phyloP scores from a whole-genome alignment of 2,113 vertebrate genomes.

The Bubo scandiacus region DNA sequence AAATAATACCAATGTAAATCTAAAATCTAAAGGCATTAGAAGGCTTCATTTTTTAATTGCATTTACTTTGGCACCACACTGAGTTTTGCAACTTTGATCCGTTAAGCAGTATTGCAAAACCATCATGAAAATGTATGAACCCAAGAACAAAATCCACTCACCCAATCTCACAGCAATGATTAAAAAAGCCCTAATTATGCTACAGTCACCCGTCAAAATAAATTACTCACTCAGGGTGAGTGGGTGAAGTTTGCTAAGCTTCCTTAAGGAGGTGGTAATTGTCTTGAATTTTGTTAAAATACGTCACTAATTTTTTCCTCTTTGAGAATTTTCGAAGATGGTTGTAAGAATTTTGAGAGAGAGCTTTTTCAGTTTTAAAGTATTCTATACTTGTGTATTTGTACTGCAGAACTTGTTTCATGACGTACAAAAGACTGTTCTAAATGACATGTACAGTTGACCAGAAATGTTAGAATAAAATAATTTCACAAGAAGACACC shows the following conservation, averaged over 20 bases:
- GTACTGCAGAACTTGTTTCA: neutral
- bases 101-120: conserved; percentile 16
- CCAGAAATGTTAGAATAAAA: neutral
- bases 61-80: neutral
- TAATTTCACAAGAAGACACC: neutral
- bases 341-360: neutral
- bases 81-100: conserved; percentile 1
- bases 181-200: conserved; percentile 42
- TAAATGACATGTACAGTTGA: neutral
- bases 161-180: neutral
- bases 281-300: conserved; percentile 51
- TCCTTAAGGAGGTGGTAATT: conserved; percentile 42
- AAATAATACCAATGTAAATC: neutral
- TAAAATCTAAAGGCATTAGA: neutral
- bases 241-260: conserved; percentile 48
- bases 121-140: conserved; percentile 51
- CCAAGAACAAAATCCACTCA: conserved; percentile 38
- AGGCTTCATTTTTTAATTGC: neutral
- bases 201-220: conserved; percentile 61
- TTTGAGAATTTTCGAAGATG: neutral
- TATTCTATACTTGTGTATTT: neutral
- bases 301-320: conserved; percentile 21
- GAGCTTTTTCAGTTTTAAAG: neutral
- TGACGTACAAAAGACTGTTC: neutral
- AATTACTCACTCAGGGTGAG: conserved; percentile 41